phyloP scores from a whole-genome alignment of 2,113 vertebrate genomes.

The Chitala chitala region DNA sequence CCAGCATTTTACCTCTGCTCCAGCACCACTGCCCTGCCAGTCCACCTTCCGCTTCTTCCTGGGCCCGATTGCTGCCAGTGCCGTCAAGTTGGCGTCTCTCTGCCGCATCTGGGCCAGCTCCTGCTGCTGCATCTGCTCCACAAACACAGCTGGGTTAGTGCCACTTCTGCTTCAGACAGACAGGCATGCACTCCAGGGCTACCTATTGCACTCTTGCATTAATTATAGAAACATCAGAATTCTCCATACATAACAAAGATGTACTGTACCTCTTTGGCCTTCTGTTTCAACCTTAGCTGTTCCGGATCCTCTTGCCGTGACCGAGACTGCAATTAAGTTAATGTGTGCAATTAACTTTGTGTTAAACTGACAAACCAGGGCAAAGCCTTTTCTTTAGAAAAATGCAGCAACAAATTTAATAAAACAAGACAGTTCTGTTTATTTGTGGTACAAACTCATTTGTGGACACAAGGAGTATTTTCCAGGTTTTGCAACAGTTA shows the following conservation, averaged over 20 bases:
- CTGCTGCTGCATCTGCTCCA: slow-evolving; percentile 90
- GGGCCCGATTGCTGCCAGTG: slow-evolving; percentile 89
- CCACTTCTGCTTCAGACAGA: no score
- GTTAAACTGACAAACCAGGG: background rate
- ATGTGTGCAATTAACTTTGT: slow-evolving; percentile 11
- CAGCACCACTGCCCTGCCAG: slow-evolving; percentile 72
- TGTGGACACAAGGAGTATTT: no score
- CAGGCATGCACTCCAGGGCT: background rate
- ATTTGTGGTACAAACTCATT: background rate
- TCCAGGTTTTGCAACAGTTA: background rate
- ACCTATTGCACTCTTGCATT: background rate
- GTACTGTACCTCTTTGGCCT: slow-evolving; percentile 86
- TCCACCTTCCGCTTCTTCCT: slow-evolving; percentile 89
- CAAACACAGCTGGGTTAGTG: background rate
- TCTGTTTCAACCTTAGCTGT: slow-evolving; percentile 91
- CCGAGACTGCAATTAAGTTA: no score
- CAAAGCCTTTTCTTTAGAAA: slow-evolving; percentile 7
- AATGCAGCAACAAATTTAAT: background rate
- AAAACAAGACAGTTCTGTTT: background rate
- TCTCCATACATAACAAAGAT: no score
- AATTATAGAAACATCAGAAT: background rate
- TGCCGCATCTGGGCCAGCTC: slow-evolving; percentile 93
- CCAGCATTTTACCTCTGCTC: slow-evolving; percentile 77
- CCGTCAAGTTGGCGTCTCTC: slow-evolving; percentile 90
- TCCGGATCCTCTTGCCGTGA: slow-evolving; percentile 97